Base-by-base conservation (phyloP, 1,140 invertebrate genomes). In the Pseudomyrmex dendroicus region DNA sequence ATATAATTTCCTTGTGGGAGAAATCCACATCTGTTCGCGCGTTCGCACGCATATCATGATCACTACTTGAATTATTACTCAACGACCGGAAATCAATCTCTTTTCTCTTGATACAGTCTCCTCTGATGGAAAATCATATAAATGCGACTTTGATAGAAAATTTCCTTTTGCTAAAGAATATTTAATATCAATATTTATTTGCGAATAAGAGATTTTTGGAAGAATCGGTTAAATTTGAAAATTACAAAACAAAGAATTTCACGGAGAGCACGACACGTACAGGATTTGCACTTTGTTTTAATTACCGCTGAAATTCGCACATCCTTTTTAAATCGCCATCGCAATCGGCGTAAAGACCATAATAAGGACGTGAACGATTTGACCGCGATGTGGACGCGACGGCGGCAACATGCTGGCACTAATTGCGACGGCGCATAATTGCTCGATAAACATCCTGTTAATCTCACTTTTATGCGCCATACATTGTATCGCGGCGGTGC, bases 361-460 rank as follows among this genome's bases (percentile, higher is more conserved):
- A 17, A 78, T 67, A 50, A 68, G 52, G 52, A 74, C 54, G 68
- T 44, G 68, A 74, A 80, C 66, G 64, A 72, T 80, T 83, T 59
- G 82, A 74, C 61, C 64, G 48, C 73, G 86, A 88, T 73, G 86
- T 35, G 67, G 83, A 88, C 82, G 35, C 35, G 68, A 72, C 70
- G 84, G 70, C 73, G 78, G 73, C 77, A 78, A 67, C 76, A 83
- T 85, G 86, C 66, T 86, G 89, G 54, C 84, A 89, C 90, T 92
- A 92, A 92, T 92, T 92, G 90, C 90, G 68, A 70, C 72, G 73
- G 67, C 83, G 86, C 83, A 88, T 94, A 93, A 94, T 93, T 93
- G 92, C 91, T 94, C 90, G 92, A 94, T 94, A 93, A 94, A 93
- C 92, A 94, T 94, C 91, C 91, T 90, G 92, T 91, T 93, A 93